Evolutionary conservation across 2,113 vertebrate genomes (phyloP).

Genomic region (Odontophorus gujanensis): DNA sequence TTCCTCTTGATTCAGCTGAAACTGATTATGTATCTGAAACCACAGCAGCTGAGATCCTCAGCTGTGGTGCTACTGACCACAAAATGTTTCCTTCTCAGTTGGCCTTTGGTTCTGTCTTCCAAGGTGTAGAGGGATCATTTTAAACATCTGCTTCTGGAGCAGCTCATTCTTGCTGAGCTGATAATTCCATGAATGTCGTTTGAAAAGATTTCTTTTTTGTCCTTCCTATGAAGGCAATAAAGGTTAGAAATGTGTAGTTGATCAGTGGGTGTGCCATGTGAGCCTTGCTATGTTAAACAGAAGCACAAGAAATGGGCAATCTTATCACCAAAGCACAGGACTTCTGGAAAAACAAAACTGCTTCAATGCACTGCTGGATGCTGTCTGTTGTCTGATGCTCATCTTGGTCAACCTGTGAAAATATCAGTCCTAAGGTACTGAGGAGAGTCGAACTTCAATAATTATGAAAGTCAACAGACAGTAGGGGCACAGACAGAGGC

Average conservation of each 20-base stretch:
- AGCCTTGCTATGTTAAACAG: not conserved
- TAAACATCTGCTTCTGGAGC: not conserved
- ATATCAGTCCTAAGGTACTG: not conserved
- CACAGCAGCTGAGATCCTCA: not conserved
- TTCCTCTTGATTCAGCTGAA: slow-evolving; percentile 9
- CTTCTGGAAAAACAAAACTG: not conserved
- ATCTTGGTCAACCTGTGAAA: not conserved
- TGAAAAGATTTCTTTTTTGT: not conserved
- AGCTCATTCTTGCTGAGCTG: not conserved
- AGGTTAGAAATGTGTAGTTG: not conserved
- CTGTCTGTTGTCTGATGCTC: not conserved
- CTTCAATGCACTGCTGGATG: not conserved
- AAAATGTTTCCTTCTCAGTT: not conserved
- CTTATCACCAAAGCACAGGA: not conserved
- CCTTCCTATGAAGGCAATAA: not conserved
- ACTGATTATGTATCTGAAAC: not conserved
- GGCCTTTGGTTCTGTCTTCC: not conserved
- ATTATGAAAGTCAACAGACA: not conserved
- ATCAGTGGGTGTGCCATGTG: not conserved
- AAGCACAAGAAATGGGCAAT: not conserved
- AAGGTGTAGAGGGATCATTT: not conserved
- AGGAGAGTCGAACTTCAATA: not conserved
- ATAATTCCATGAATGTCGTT: not conserved
- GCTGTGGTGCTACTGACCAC: not conserved
- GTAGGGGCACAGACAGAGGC: not conserved